Conservation (phyloP, 2,113 vertebrate species). For the Laticauda laticaudata region DNA sequence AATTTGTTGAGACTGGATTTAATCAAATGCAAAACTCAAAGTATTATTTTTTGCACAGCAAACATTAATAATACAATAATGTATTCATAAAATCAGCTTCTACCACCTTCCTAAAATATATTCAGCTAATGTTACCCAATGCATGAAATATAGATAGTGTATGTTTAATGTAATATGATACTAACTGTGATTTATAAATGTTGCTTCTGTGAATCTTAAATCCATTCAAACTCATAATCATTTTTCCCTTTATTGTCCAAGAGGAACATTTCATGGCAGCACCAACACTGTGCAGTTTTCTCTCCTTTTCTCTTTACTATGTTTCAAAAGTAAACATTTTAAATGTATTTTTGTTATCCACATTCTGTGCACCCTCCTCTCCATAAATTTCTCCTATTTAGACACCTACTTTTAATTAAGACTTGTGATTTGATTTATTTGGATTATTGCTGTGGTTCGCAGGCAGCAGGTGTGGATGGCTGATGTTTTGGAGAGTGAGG, state of each 20-base stretch:
- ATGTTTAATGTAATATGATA: not conserved
- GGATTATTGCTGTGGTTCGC: not conserved
- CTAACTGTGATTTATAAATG: not conserved
- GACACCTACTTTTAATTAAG: not conserved
- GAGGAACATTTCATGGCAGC: not conserved
- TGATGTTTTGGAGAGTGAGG: too few species aligned
- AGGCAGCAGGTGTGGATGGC: too few species aligned
- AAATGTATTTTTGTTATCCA: not conserved
- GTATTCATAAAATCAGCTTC: not conserved
- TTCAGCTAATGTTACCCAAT: not conserved
- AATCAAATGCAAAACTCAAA: not conserved
- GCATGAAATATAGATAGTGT: not conserved
- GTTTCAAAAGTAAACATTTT: not conserved
- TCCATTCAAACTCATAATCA: not conserved
- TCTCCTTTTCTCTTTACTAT: not conserved
- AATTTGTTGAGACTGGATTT: not conserved
- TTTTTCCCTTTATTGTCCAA: not conserved
- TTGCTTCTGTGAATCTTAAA: not conserved
- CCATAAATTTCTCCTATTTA: not conserved
- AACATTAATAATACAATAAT: not conserved
- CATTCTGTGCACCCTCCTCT: not conserved
- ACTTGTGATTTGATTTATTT: not conserved
- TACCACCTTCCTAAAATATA: not conserved
- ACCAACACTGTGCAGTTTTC: not conserved
- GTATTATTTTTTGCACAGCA: not conserved